Conservation (phyloP, 35 echinoderm and acorn worm genomes). For the Eucidaris tribuloides region DNA sequence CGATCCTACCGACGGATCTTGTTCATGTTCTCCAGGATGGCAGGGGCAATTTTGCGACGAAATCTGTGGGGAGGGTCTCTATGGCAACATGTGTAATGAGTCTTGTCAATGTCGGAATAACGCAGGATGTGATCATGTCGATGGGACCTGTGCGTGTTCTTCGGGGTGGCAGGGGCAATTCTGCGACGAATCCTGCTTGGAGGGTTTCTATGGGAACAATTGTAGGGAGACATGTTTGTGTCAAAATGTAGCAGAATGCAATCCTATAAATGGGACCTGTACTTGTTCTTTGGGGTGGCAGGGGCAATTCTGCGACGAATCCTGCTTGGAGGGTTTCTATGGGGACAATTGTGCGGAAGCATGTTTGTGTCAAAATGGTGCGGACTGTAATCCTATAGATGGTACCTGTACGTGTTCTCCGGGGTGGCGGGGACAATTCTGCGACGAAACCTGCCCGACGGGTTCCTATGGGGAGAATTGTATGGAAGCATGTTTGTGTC, state of each 20-base stretch:
- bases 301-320: constrained; percentile 36
- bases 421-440: constrained; percentile 68
- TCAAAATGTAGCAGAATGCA: constrained; percentile 60
- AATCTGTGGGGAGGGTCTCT: constrained; percentile 53
- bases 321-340: constrained; percentile 41
- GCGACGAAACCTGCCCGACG: constrained; percentile 30
- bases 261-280: constrained; percentile 66
- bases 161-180: constrained; percentile 53
- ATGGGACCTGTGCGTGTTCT: constrained; percentile 55
- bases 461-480: constrained; percentile 64
- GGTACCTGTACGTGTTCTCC: constrained; percentile 63
- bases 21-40: constrained; percentile 60
- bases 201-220: constrained; percentile 41
- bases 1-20: constrained; percentile 39
- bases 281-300: constrained; percentile 55
- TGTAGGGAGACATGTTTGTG: constrained; percentile 67
- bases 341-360: constrained; percentile 49
- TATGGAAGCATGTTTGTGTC: constrained; percentile 57
- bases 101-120: constrained; percentile 56
- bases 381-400: constrained; percentile 47
- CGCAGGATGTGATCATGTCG: constrained; percentile 40
- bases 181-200: constrained; percentile 36
- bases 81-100: constrained; percentile 52
- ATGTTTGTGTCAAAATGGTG: constrained; percentile 81
- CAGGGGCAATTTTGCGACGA: constrained; percentile 36